A percentile compares a stretch with the other conserved stretches of the same genome.
Evolutionary conservation across 2,113 vertebrate species (phyloP).

Genomic region (Hiodon alosoides): DNA sequence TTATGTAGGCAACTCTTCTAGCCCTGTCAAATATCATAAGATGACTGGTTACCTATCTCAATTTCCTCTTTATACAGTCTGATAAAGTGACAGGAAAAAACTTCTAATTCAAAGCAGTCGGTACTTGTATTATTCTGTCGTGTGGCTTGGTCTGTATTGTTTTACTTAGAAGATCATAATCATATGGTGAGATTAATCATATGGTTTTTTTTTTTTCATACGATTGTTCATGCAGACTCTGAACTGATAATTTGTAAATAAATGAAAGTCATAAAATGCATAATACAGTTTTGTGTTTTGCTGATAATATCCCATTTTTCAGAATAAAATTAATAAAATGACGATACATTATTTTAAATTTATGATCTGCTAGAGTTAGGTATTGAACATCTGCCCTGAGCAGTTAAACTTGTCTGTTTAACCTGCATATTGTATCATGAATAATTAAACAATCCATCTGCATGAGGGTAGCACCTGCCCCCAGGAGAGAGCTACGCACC

Average conservation of each 20-base stretch:
- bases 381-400: slow-evolving; percentile 28
- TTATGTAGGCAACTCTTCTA: slow-evolving; percentile 42
- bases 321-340: too few species aligned
- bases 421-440: slow-evolving; percentile 68
- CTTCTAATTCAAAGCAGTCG: slow-evolving; percentile 45
- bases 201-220: too few species aligned
- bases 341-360: too few species aligned
- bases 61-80: slow-evolving; percentile 64
- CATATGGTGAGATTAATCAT: too few species aligned
- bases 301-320: too few species aligned
- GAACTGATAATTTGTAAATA: too few species aligned
- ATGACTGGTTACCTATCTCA: slow-evolving; percentile 52
- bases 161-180: too few species aligned
- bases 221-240: too few species aligned
- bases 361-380: neutral
- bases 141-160: neutral
- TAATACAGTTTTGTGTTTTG: too few species aligned
- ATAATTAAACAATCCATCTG: slow-evolving; percentile 82
- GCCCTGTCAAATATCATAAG: slow-evolving; percentile 40
- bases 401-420: slow-evolving; percentile 75
- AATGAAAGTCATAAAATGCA: too few species aligned
- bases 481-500: slow-evolving; percentile 60
- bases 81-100: slow-evolving; percentile 50
- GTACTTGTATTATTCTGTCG: slow-evolving; percentile 31
- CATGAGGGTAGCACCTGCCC: slow-evolving; percentile 72